Base-by-base conservation (phyloP, 2,113 vertebrate species). In the Pterophyllum scalare region DNA sequence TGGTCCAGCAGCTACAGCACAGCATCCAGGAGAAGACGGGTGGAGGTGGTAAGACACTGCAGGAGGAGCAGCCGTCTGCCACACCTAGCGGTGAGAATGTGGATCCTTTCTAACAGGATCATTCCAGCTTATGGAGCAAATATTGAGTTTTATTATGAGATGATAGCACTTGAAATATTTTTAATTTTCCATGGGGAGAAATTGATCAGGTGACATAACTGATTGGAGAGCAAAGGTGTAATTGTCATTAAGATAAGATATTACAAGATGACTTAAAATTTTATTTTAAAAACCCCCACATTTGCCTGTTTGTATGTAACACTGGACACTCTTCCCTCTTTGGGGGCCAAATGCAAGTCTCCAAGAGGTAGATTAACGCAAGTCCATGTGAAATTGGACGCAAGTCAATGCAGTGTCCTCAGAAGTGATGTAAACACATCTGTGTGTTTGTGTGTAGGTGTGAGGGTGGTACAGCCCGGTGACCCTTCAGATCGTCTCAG, bases 401-500 rank as follows among this genome's bases (percentile, higher is more conserved):
- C 2, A 7, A 8, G 2, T 31, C 31, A n/a, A 7, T 56, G 64
- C 65, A 19, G 19, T 19, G 46, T 52, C 26, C 11, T 52, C 17
- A 8, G 17, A 19, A 1, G 46, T 52, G 65, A 31, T 1, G 2
- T 72, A 72, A n/a, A 72, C 1, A 3, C 7, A 54, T 82, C 26
- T 58, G 9, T 83, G 57, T 61, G 57, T 64, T 65, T 67, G 13
- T 64, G 10, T 6, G 65, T 6, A 94, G 95, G 92, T 81, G 84
- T 87, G 67, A 86, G 81, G 0, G 54, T 87, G 62, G 81, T 95
- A 35, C 96, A 93, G 72, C 28, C 65, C 7, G 33, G 77, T 0
- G 84, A 87, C 13, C 17, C 49, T 12, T 83, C 61, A 80, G 93
- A 95, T 77, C 87, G 83, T 82, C 93, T 96, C 17, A 22, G 87